Base-by-base conservation (phyloP, 2,113 vertebrate species). In the Suricata suricatta region DNA sequence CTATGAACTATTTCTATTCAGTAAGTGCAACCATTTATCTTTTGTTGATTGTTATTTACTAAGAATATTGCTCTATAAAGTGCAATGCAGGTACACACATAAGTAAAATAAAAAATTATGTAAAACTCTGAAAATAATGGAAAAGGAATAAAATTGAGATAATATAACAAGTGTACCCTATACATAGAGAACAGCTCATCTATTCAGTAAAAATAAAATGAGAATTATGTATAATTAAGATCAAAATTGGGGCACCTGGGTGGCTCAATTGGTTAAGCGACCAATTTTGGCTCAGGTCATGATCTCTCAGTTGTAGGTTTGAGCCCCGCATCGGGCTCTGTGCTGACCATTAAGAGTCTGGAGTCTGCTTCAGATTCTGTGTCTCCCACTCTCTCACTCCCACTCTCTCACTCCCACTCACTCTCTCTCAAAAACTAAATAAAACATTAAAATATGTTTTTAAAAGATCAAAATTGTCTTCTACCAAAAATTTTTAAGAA, bases 121-220 rank as follows among this genome's bases (percentile, higher is more conserved):
- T 72, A 85, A 96, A 97, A 69, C 15, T 71, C 44, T 83, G 50
- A 87, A 96, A 88, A 95, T 68, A 83, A 96, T 47, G 47, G 50
- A 87, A 96, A 88, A 94, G 38, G 44, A 77, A 47, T 60, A 79
- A 96, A 98, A 91, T 8, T 77, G 17, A 63, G 9, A 88, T 90
- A 93, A 92, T 71, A 6, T 81, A 77, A 47, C 60, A 92, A 89
- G 41, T 57, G 3, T 57, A 44, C 14, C 44, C 54, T 72, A 93
- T 44, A 74, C 15, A 85, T 1, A 54, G 31, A 5, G 47, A 69
- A 84, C 23, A 93, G 38, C 27, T 84, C 63, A 93, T 57, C 93
- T 93, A 81, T 31, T 93, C 47, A 29, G n/a, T 77, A 92, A 95
- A 96, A 95, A 82, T 85, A 11, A 91, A 87, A 87, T n/a, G 33